phyloP scores from a whole-genome alignment of 2,888 invertebrate genomes.

The Pterostichus niger region DNA sequence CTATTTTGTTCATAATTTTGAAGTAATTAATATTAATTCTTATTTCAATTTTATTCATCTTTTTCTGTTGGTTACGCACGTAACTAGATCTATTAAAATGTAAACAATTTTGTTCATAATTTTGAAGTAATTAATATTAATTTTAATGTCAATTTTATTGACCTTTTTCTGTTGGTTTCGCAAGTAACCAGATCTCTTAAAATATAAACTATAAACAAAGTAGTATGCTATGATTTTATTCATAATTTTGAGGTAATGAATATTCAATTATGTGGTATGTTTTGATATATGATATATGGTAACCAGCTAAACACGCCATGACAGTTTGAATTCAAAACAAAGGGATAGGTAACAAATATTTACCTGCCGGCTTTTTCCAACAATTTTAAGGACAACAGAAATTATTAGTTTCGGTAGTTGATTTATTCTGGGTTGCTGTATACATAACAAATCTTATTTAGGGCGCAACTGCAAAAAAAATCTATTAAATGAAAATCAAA shows the following conservation, averaged over 20 bases:
- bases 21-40: no score
- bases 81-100: no score
- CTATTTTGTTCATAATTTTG: no score
- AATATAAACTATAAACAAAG: slow-evolving; percentile 26
- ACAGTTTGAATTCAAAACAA: slow-evolving; percentile 38
- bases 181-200: background rate
- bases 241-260: slow-evolving; percentile 47
- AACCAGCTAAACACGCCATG: slow-evolving; percentile 36
- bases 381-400: background rate
- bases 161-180: no score
- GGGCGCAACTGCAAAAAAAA: no score
- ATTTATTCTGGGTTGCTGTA: no score
- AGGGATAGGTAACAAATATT: slow-evolving; percentile 10
- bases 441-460: no score
- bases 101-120: slow-evolving; percentile 40
- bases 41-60: no score
- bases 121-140: slow-evolving; percentile 48
- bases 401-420: no score
- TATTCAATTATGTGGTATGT: slow-evolving; percentile 44
- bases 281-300: slow-evolving; percentile 31
- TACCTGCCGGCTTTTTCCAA: slow-evolving; percentile 12
- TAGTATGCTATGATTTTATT: slow-evolving; percentile 7
- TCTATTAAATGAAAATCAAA: no score
- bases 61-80: no score
- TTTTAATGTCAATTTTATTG: no score